Evolutionary conservation across 1,140 invertebrate genomes (phyloP), one percentile per base, ranked within the genome.

Genomic region (Agrilus planipennis): DNA sequence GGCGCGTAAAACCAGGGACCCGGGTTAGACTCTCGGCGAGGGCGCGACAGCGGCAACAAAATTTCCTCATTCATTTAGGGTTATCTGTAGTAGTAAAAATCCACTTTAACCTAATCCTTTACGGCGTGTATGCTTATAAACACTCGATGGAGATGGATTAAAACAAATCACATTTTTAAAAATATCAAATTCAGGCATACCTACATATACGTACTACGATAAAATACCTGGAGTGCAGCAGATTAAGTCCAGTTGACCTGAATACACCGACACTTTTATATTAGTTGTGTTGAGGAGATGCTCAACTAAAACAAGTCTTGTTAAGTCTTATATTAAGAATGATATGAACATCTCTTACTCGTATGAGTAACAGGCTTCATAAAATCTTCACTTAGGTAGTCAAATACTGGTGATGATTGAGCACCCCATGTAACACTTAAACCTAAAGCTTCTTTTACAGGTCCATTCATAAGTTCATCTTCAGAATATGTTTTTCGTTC

Each of bases 361-460:
- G 76, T 68, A 30, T 77, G 54, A 9, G 76, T 73, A 17, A 83
- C 84, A 10, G 85, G 82, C 55, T 84, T 86, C 86, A 91, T 90
- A 51, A 90, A 90, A 55, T 90, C 87, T 14, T 45, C 72, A 12
- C 39, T 45, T 18, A 86, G 69, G 10, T 54, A 60, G 22, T 53
- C 41, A 58, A 88, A 89, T 0, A 89, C 84, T 0, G 41, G 17
- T 3, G 46, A 45, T 4, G 71, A 70, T 51, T 79, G 75, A 4
- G 50, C 55, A 25, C 73, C 75, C 76, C 81, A 88, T 72, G 79
- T 85, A 1, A 78, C 72, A 30, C 72, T 62, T 0, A 64, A 57
- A n/a, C 52, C 58, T 0, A 88, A 62, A 5, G 74, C 74, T 34
- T 71, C 39, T 44, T 73, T 79, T 1, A 87, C 78, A 25, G 61